phyloP scores from a whole-genome alignment of 2,888 invertebrate species.

The Diogma glabrata region DNA sequence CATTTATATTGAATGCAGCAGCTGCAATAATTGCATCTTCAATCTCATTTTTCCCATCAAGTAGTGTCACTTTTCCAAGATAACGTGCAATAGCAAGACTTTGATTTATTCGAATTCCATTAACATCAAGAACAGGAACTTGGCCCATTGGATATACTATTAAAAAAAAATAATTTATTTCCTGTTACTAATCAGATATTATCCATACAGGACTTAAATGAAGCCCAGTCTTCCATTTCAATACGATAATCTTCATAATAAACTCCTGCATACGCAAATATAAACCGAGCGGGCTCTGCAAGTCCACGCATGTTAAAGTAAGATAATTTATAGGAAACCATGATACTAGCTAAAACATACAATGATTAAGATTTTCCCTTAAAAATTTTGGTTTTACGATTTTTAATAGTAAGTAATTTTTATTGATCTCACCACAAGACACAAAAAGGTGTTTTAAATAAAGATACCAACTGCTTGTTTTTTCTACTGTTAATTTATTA shows the following conservation, averaged over 20 bases:
- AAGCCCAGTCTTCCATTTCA: neutral
- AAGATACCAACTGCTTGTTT: no score
- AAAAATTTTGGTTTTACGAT: no score
- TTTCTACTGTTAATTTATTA: no score
- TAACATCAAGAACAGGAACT: conserved; percentile 30
- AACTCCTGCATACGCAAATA: neutral
- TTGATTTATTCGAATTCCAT: conserved; percentile 40
- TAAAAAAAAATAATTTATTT: neutral
- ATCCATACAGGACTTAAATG: neutral
- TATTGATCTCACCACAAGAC: no score
- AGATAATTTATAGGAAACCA: no score
- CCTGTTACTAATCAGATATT: no score
- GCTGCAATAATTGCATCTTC: conserved; percentile 42
- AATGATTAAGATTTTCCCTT: no score
- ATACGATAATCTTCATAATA: neutral
- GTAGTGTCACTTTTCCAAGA: conserved; percentile 38
- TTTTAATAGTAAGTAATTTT: no score
- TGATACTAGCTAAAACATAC: no score
- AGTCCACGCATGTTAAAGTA: neutral
- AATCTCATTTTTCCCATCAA: conserved; percentile 40
- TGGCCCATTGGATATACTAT: conserved; percentile 15
- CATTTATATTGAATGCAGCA: conserved; percentile 40
- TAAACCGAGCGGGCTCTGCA: neutral
- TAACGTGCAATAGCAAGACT: conserved; percentile 41
- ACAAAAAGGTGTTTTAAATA: no score